Evolutionary conservation across 2,113 vertebrate genomes (phyloP), one percentile per base, ranked within the genome.

Genomic region (Pteropus alecto): DNA sequence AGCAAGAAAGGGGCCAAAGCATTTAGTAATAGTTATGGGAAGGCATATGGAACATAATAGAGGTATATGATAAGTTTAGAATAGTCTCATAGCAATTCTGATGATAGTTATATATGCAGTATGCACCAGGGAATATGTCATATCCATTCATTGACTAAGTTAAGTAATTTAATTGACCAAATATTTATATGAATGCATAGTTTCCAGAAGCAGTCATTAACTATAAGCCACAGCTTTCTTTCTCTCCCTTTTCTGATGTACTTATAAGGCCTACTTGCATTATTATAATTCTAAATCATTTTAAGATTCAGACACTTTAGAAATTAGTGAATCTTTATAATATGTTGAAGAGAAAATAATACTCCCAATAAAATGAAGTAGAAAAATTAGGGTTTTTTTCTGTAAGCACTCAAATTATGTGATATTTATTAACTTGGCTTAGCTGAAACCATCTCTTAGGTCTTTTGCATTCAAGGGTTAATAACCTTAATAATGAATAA

Each of bases 291-390:
- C 67, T 85, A 94, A 94, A 81, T 24, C 73, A 58, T 73, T 93
- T 88, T 73, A 48, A 68, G 12, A 63, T 92, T 92, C 70, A 93
- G 0, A 79, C 26, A 74, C 83, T 92, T 96, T 24, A 83, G 21
- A 92, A 93, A 86, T 58, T 93, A 91, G 73, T 30, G 19, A 26
- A 3, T 65, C 56, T 91, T 97, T 21, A 21, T 86, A 81, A 65
- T 74, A 82, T 56, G 30, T 76, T 95, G 70, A 96, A 67, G 24
- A 77, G 43, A 77, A 88, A 92, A 93, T 94, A 82, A 54, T 68
- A 95, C 56, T 92, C 33, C 65, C 70, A 85, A 63, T 77, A 94
- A 84, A 93, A 93, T 65, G 15, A 86, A 21, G 16, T 94, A 46
- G n/a, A 78, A 89, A 86, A 95, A 51, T 43, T 86, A 79, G 21